Percentiles rank a stretch among this genome's conserved stretches.
phyloP scores from a whole-genome alignment of 1,140 invertebrate genomes.

The Neodiprion pinetum region DNA sequence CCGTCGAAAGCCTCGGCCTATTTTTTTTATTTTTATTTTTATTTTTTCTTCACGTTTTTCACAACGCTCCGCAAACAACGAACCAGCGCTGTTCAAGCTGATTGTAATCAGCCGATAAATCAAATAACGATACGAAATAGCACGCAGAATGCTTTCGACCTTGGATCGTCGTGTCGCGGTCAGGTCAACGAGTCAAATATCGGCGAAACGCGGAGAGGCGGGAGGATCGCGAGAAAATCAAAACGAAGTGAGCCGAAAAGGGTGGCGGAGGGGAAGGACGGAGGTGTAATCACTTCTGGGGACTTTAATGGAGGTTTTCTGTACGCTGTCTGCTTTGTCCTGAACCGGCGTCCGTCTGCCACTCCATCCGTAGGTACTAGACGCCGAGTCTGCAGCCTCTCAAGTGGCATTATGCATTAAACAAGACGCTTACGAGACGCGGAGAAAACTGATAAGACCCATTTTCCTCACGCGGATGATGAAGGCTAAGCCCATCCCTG shows the following conservation, averaged over 20 bases:
- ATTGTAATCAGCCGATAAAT: too few species aligned
- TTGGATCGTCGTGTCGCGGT: not conserved
- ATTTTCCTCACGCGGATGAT: not conserved
- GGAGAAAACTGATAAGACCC: not conserved
- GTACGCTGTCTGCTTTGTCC: slow-evolving; percentile 62
- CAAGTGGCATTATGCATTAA: slow-evolving; percentile 7
- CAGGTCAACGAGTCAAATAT: slow-evolving; percentile 1
- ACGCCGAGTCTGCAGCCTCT: not conserved
- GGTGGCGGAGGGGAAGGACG: slow-evolving; percentile 30
- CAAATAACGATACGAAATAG: too few species aligned
- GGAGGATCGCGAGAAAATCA: slow-evolving; percentile 22
- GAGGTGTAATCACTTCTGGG: slow-evolving; percentile 60
- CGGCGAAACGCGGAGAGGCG: not conserved
- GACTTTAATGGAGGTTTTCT: slow-evolving; percentile 65
- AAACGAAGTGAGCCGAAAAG: slow-evolving; percentile 22
- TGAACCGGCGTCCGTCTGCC: slow-evolving; percentile 55
- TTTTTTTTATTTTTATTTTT: too few species aligned
- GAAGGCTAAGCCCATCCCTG: too few species aligned
- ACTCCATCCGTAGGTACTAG: slow-evolving; percentile 32
- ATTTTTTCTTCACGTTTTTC: too few species aligned
- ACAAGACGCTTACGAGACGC: not conserved
- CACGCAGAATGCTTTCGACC: not conserved
- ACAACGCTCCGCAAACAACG: too few species aligned
- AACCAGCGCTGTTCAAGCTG: too few species aligned
- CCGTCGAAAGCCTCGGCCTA: too few species aligned